Conservation (phyloP, 2,797 vertebrate species). For the Bovichtus variegatus region DNA sequence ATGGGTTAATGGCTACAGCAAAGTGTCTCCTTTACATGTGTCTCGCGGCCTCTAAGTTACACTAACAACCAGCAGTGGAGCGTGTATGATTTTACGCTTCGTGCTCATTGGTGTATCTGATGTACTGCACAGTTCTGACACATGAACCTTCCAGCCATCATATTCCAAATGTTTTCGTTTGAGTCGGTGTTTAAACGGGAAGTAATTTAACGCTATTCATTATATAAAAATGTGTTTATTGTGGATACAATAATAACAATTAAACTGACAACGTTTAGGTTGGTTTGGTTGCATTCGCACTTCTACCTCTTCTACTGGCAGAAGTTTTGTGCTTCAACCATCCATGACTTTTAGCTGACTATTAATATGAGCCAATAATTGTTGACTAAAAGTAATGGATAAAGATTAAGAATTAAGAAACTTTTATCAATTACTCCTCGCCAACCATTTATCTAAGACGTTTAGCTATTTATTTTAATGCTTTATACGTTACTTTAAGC, state of each 20-base stretch:
- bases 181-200: background rate
- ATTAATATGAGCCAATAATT: too few species aligned
- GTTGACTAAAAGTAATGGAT: background rate
- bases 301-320: too few species aligned
- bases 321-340: background rate
- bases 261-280: too few species aligned
- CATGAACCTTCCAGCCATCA: background rate
- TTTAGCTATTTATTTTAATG: too few species aligned
- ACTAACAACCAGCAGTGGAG: background rate
- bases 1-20: conserved; percentile 25
- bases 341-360: too few species aligned
- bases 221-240: background rate
- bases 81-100: conserved; percentile 5
- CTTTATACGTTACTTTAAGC: too few species aligned
- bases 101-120: background rate
- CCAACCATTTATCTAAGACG: too few species aligned
- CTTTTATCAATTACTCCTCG: too few species aligned
- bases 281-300: background rate
- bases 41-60: background rate
- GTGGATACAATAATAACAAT: too few species aligned
- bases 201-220: background rate
- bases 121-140: background rate
- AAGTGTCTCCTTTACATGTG: conserved; percentile 6
- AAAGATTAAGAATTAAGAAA: too few species aligned
- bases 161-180: background rate